phyloP scores from a whole-genome alignment of 2,888 invertebrate species.

The Hymenopus coronatus region DNA sequence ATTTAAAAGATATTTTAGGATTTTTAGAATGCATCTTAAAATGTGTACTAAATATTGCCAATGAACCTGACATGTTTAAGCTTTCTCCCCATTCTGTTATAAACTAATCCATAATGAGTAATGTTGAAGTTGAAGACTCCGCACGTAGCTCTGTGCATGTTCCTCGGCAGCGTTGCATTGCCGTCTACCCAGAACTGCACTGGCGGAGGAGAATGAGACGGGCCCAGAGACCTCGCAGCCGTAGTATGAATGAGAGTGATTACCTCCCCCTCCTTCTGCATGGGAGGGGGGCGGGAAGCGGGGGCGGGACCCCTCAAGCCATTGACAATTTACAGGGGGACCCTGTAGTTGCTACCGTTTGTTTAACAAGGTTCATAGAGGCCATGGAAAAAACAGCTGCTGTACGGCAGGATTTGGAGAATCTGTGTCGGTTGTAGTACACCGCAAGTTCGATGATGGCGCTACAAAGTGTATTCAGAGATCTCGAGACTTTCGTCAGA shows the following conservation, averaged over 20 bases:
- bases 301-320: slow-evolving; percentile 1
- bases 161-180: background rate
- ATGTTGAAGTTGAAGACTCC: background rate
- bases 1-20: no score
- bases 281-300: background rate
- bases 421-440: no score
- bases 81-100: no score
- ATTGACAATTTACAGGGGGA: slow-evolving; percentile 14
- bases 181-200: background rate
- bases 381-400: background rate
- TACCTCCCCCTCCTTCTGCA: background rate
- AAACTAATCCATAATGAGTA: background rate
- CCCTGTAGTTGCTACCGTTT: background rate
- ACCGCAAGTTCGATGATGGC: background rate
- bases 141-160: no score
- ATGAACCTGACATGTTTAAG: no score
- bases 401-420: no score
- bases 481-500: background rate
- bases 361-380: background rate
- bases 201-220: background rate
- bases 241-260: slow-evolving; percentile 12
- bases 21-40: no score
- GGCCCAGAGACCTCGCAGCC: background rate
- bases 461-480: background rate
- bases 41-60: no score